Base-by-base conservation (phyloP, 30 jellyfish, hydroid and myxozoan species). In the Morbakka virulenta region DNA sequence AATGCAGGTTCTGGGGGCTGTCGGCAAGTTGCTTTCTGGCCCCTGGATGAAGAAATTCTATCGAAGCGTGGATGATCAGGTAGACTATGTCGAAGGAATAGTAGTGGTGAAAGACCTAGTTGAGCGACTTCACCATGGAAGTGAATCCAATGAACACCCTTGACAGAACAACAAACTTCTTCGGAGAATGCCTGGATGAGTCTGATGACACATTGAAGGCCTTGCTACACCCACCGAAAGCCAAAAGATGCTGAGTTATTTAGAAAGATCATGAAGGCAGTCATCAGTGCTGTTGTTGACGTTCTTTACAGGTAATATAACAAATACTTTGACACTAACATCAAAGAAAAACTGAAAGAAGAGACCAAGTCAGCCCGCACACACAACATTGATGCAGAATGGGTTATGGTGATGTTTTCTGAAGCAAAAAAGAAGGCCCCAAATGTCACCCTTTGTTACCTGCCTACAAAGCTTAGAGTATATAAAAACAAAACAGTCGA, bases 41-140 rank as follows among this genome's bases (percentile, higher is more conserved):
- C 89, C 87, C 22, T 79, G 87, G 89, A 79, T 79, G 89, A 36
- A 49, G 28, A 64, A 35, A 13, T 79, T 79, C 57, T 63, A 79
- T 32, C 34, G 26, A 3, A 27, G 62, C 3, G 24, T 65, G 21
- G 33, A 52, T 49, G 32, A 4, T 27, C 81, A 74, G 53, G 52
- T 74, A 1, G 52, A 74, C 52, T 52, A 74, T 74, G 86, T 74
- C 35, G 86, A 74, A 27, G 86, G 86, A 24, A 74, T 74, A 24
- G 77, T 28, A 32, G 63, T 49, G 3, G 79, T 74, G 24, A 74
- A 74, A 32, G 57, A 74, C 2, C 81, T 35, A 64, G 22, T 49
- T 76, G 66, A 74, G 57, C 17, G 57, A 41, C 57, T 41, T 41
- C 57, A 41, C n/a, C n/a, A n/a, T n/a, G n/a, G n/a, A n/a, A n/a